Evolutionary conservation across 2,797 vertebrate genomes (phyloP).

Genomic region (Gymnodraco acuticeps): DNA sequence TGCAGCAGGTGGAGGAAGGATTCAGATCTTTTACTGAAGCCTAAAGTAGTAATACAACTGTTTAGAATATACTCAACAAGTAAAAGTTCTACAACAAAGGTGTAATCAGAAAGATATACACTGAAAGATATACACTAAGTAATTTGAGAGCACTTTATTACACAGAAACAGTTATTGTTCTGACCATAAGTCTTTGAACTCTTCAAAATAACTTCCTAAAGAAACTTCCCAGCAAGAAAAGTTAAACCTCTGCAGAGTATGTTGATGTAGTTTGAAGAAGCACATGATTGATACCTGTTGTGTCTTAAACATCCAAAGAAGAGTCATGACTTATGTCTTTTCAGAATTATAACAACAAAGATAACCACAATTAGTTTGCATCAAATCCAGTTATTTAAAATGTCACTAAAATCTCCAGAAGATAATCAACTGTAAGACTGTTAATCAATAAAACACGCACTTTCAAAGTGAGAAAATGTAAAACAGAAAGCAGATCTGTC

Average conservation of each 20-base stretch:
- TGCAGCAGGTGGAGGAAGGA: conserved; percentile 36
- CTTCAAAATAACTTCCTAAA: neutral
- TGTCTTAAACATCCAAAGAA: neutral
- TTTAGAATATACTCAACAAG: neutral
- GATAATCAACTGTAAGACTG: too few species aligned
- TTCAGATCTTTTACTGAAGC: conserved; percentile 5
- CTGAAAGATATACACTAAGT: neutral
- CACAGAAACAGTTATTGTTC: neutral
- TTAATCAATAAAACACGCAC: too few species aligned
- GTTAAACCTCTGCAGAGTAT: neutral
- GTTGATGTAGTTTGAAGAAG: neutral
- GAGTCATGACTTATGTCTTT: neutral
- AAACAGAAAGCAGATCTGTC: too few species aligned
- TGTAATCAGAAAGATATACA: neutral
- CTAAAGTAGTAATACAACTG: neutral
- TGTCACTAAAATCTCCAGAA: too few species aligned
- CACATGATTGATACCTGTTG: neutral
- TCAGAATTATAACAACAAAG: neutral
- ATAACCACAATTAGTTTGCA: neutral
- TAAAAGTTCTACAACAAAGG: neutral
- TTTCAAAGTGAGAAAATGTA: too few species aligned
- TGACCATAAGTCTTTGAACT: neutral
- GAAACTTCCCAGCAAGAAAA: neutral
- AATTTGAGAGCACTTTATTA: neutral
- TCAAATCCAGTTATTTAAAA: too few species aligned